These are phyloP conservation scores for Cichladusa arquata DNA, from an alignment of 2,113 vertebrate genomes.

Conservation along the genomic window DNA sequence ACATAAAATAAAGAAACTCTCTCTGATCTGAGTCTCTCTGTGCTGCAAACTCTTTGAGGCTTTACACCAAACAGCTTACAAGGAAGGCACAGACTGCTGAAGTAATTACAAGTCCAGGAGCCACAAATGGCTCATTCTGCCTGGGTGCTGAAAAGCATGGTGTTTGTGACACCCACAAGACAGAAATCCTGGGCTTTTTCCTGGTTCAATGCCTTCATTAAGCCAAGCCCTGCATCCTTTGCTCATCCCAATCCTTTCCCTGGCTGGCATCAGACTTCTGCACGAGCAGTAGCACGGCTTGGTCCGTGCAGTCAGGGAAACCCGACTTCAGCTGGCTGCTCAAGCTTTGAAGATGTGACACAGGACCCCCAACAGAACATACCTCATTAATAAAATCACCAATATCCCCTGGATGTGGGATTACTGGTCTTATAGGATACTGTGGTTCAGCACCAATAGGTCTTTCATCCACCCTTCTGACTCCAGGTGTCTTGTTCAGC, in stretches of 20 bases:
- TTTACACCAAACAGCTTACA: background rate
- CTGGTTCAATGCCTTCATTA: background rate
- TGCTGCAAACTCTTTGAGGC: constrained; percentile 2
- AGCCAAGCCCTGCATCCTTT: background rate
- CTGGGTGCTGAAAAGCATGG: background rate
- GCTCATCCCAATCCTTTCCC: background rate
- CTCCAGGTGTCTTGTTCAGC: constrained; percentile 88
- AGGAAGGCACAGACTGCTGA: background rate
- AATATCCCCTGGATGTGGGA: constrained; percentile 95
- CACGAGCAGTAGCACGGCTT: background rate
- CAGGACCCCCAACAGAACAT: background rate
- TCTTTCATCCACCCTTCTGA: constrained; percentile 92
- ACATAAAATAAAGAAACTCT: background rate
- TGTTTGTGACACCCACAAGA: background rate
- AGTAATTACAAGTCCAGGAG: background rate
- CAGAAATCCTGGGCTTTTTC: background rate
- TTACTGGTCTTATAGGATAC: constrained; percentile 89
- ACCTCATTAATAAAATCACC: constrained; percentile 98
- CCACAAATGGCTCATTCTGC: background rate
- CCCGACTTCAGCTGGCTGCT: background rate
- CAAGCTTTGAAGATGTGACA: background rate
- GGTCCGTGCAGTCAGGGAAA: background rate
- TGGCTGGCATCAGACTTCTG: background rate
- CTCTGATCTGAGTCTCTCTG: background rate
- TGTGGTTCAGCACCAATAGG: constrained; percentile 93